Base-by-base conservation (phyloP, 2,797 vertebrate genomes). In the Gymnothorax javanicus region DNA sequence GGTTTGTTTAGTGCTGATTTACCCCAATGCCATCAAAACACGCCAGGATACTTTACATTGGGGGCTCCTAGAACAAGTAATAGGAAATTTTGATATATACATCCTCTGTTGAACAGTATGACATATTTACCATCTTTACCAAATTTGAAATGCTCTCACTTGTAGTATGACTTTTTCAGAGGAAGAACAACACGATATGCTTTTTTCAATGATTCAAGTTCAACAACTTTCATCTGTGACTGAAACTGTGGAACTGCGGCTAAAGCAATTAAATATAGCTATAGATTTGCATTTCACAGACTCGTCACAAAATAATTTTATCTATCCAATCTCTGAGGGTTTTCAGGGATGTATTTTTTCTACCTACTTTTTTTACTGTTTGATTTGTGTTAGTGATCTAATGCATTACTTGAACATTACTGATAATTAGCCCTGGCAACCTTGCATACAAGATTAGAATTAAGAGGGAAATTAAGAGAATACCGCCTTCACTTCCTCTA, bases 41-140 rank as follows among this genome's bases (percentile, higher is more conserved):
- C 69, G 60, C 84, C 86, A 58, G 50, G 84, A 58, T 82, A 88
- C 85, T 84, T 91, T 81, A 84, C 69, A 87, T 20, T 25, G 82
- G 92, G 93, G 91, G 91, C 87, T 95, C 94, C 95, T 94, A 95
- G 94, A 94, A 92, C 84, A 73, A 88, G 64, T 75, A 69, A 86
- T 75, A 82, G 69, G 5, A 64, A n/a, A 60, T 57, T 20, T 2
- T 79, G 25, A 77, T 52, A 56, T 85, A 33, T 56, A 15, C 33
- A 77, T 75, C 9, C 3, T 71, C 13, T 20, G 64, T 20, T 23
- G 7, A 15, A 11, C 71, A 33, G 13, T 71, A 71, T 33, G 69
- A 9, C 12, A 75, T 4, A 12, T 27, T 75, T 75, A 52, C 73
- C 13, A 15, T 17, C 15, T 17, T 15, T 43, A 43, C 50, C 15